A percentile compares a stretch with the other conserved stretches of the same genome.
Evolutionary conservation across 1,140 invertebrate species (phyloP).

Genomic region (Dendrolimus kikuchii): DNA sequence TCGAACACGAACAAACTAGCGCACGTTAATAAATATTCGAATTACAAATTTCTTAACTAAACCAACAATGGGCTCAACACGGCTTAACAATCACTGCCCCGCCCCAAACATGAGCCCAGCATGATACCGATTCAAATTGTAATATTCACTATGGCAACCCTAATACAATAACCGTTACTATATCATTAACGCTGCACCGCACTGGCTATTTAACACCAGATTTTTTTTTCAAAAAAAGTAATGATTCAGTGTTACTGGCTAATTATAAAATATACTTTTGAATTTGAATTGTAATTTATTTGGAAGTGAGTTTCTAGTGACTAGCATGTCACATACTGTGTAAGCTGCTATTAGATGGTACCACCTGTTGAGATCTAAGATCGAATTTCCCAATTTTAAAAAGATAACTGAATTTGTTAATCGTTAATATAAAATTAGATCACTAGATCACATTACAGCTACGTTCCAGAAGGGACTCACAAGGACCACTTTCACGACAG

Average conservation of each 20-base stretch:
- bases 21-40: conserved; percentile 28
- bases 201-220: conserved; percentile 54
- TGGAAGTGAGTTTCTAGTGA: no score
- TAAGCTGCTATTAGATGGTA: conserved; percentile 5
- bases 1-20: conserved; percentile 5
- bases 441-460: no score
- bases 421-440: no score
- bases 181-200: conserved; percentile 58
- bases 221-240: conserved; percentile 30
- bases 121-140: conserved; percentile 59
- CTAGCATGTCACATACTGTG: not conserved
- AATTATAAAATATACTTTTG: conserved; percentile 21
- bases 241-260: conserved; percentile 28
- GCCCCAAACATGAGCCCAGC: conserved; percentile 66
- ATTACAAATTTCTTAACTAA: conserved; percentile 55
- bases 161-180: conserved; percentile 68
- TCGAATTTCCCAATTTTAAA: not conserved
- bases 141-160: conserved; percentile 57
- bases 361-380: not conserved
- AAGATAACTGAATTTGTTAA: no score
- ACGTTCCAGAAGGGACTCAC: no score
- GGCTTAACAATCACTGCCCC: conserved; percentile 46
- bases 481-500: no score
- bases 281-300: not conserved
- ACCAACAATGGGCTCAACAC: conserved; percentile 42